Evolutionary conservation across 2,797 vertebrate species (phyloP).

Genomic region (Chelonia mydas): DNA sequence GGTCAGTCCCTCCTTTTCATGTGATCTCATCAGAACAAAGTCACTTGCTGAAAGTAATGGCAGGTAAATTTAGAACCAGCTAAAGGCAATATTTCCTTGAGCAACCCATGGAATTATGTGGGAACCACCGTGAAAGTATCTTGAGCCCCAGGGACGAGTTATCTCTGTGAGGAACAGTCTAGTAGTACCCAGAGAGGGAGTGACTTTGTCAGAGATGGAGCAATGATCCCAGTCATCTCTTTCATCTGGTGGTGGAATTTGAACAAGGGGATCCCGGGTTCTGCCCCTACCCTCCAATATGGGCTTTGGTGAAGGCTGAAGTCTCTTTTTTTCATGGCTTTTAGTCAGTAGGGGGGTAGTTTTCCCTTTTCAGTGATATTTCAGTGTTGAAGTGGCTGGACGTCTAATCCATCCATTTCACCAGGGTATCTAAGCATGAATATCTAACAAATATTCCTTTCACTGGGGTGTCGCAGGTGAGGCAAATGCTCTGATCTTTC

Average conservation of each 20-base stretch:
- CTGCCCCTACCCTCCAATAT: background rate
- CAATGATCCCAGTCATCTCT: background rate
- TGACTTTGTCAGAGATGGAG: background rate
- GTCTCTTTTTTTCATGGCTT: background rate
- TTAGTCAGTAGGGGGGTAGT: fast-evolving
- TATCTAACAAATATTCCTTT: background rate
- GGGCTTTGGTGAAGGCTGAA: background rate
- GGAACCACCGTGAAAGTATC: fast-evolving
- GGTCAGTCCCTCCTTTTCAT: background rate
- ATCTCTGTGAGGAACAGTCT: fast-evolving
- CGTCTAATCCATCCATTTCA: fast-evolving
- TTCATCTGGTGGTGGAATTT: background rate
- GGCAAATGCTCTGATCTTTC: background rate
- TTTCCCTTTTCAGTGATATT: background rate
- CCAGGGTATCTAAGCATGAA: background rate
- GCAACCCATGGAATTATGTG: fast-evolving
- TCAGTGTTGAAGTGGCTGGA: background rate
- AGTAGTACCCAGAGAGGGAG: background rate
- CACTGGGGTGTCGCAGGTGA: background rate
- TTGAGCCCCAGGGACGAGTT: fast-evolving
- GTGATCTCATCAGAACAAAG: background rate
- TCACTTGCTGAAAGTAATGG: fast-evolving
- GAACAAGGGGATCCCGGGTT: background rate
- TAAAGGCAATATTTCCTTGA: fast-evolving
- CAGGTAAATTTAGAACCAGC: fast-evolving